Conservation (phyloP, 2,888 invertebrate species). For the Thyatira batis region DNA sequence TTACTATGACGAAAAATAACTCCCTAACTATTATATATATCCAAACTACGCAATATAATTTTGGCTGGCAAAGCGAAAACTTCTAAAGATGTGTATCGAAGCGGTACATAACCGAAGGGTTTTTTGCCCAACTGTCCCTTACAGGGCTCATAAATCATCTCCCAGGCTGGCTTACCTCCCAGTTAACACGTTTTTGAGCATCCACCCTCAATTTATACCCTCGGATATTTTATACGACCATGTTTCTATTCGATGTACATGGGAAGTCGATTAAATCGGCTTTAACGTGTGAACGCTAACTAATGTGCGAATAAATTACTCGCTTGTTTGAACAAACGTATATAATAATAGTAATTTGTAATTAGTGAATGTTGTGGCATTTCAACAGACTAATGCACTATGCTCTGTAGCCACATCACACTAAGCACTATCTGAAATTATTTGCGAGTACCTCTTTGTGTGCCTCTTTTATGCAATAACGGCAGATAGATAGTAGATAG, state of each 20-base stretch:
- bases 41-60: neutral
- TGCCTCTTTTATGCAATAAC: too few relatives aligned
- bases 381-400: too few relatives aligned
- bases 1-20: neutral
- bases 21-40: neutral
- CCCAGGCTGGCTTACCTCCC: constrained; percentile 35
- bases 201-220: constrained; percentile 22
- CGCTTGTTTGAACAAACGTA: neutral
- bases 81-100: constrained; percentile 37
- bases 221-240: constrained; percentile 7
- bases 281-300: neutral
- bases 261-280: constrained; percentile 22
- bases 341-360: neutral
- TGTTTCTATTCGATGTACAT: constrained; percentile 9
- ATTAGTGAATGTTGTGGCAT: too few relatives aligned
- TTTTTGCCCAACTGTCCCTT: constrained; percentile 41
- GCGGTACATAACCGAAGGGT: constrained; percentile 33
- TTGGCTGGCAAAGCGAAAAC: constrained; percentile 19
- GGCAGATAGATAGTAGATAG: too few relatives aligned
- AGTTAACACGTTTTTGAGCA: constrained; percentile 45
- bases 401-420: too few relatives aligned
- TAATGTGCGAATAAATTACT: neutral
- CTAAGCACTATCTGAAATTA: too few relatives aligned
- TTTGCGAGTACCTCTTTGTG: too few relatives aligned
- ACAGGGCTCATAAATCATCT: constrained; percentile 48